Evolutionary conservation across 2,113 vertebrate genomes (phyloP), one percentile per base, ranked within the genome.

Genomic region (Psittacara wagleri): DNA sequence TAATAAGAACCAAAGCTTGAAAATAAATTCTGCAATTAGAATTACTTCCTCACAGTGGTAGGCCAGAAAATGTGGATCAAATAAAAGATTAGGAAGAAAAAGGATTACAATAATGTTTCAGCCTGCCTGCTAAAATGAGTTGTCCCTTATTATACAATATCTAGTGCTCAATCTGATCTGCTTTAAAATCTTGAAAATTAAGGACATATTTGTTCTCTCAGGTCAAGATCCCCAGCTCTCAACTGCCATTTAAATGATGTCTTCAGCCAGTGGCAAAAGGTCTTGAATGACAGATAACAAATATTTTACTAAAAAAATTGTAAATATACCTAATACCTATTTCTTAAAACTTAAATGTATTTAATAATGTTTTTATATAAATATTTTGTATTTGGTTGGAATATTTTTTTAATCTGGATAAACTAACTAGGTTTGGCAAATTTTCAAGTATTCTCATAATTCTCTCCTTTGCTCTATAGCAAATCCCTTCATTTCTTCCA

Each of bases 131-230:
- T 75, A 88, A 78, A 22, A 13, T 25, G 37, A 81, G 49, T 82
- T 89, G 22, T 35, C 29, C 43, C 31, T 55, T 91, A 59, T 44
- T 78, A 28, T 37, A 57, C 17, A 44, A 10, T 49, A 86, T 59
- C 37, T 78, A 46, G 14, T 67, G 11, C 13, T 84, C 6, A 1
- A 64, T 52, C 46, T 92, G 55, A 59, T 84, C 43, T 77, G 29
- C 52, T 83, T 81, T 54, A 89, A 86, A 17, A 22, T 70, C 15
- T 83, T 91, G 69, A 76, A 94, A 73, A 83, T 75, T 43, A 93
- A 78, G 28, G 39, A 57, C 8, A 5, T 57, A 49, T 77, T 92
- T 81, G 7, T 81, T 92, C 55, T 55, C 35, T 41, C 63, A 81
- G 51, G 25, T 78, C 29, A 91, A 82, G 44, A 66, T 86, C 15